Percentiles rank a stretch among this genome's conserved stretches.
phyloP scores from a whole-genome alignment of 2,113 vertebrate genomes.

The Grammomys surdaster region DNA sequence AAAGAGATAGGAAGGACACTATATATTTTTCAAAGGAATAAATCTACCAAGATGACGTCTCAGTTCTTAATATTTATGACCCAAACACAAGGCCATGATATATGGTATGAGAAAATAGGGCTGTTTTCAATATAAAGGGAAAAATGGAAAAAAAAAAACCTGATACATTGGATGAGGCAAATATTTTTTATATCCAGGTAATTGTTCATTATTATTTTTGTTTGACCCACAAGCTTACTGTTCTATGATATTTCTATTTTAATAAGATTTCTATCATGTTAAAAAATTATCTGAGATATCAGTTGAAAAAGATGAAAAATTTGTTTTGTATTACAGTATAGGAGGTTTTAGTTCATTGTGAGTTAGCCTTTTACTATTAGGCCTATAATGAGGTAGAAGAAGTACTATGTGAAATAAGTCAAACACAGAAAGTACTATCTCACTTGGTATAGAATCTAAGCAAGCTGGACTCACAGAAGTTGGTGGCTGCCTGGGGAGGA shows the following conservation, averaged over 20 bases:
- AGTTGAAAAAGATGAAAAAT: not conserved
- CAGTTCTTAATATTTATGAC: too few species aligned
- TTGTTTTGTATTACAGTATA: not conserved
- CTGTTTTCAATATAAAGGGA: too few species aligned
- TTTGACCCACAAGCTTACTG: not conserved
- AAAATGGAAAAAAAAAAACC: constrained; percentile 2
- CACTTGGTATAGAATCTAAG: not conserved
- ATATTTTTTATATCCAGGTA: not conserved
- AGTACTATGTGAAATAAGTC: not conserved
- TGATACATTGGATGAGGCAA: not conserved
- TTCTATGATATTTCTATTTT: not conserved
- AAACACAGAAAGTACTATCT: not conserved
- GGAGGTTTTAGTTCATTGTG: not conserved
- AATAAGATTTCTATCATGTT: not conserved
- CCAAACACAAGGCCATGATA: too few species aligned
- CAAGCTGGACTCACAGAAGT: not conserved
- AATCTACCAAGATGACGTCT: too few species aligned
- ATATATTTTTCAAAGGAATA: too few species aligned
- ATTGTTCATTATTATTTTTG: constrained; percentile 48
- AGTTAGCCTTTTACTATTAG: not conserved
- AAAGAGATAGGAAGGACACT: too few species aligned
- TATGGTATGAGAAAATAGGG: too few species aligned
- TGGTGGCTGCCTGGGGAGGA: not conserved
- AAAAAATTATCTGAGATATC: not conserved
- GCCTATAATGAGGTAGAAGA: not conserved